A percentile compares a stretch with the other conserved stretches of the same genome.
phyloP scores from a whole-genome alignment of 2,888 invertebrate genomes.

The Pediacus dermestoides region DNA sequence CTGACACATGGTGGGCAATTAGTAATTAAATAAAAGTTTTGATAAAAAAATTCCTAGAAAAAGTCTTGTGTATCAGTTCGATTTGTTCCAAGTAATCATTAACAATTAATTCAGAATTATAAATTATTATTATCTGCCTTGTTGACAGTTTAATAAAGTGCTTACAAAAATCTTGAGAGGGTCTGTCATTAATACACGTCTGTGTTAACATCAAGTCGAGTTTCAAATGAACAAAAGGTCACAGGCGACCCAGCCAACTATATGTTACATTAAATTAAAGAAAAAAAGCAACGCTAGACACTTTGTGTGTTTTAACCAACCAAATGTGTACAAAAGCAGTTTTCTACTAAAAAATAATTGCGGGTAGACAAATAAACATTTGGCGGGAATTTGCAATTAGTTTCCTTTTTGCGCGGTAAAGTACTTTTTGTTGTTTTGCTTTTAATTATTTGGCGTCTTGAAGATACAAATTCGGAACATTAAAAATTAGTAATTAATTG shows the following conservation, averaged over 20 bases:
- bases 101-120: conserved; percentile 13
- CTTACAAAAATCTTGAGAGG: conserved; percentile 25
- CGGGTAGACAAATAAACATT: too few species aligned
- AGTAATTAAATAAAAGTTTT: conserved; percentile 3
- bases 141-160: conserved; percentile 27
- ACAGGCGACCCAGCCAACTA: conserved; percentile 9
- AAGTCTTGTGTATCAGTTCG: conserved; percentile 1
- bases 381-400: too few species aligned
- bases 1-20: conserved; percentile 8
- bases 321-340: too few species aligned
- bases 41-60: too few species aligned
- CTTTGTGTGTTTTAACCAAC: too few species aligned
- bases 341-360: too few species aligned
- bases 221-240: conserved; percentile 13
- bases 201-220: conserved; percentile 9
- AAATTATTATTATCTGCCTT: conserved; percentile 23
- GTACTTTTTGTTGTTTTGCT: too few species aligned
- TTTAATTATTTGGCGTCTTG: too few species aligned
- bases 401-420: too few species aligned
- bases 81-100: conserved; percentile 5
- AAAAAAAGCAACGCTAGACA: too few species aligned
- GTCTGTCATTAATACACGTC: conserved; percentile 21
- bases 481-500: too few species aligned
- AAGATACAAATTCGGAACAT: too few species aligned
- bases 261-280: conserved; percentile 7